Conservation (phyloP, 2,888 invertebrate genomes). For the Brenthis hecate region DNA sequence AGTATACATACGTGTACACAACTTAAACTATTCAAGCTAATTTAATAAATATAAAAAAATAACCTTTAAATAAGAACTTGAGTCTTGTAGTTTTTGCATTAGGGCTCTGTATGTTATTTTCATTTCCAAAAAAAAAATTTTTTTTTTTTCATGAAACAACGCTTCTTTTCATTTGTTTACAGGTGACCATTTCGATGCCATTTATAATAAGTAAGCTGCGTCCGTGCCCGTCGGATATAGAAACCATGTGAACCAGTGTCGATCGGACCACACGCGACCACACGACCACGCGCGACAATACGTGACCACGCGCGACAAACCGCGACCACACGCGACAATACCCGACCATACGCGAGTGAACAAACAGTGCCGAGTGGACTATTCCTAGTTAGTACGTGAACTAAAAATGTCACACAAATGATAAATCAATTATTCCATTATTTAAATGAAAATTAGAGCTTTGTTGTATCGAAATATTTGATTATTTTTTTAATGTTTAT, state of each 20-base stretch:
- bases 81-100: too few relatives aligned
- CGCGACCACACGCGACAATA: neutral
- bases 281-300: conserved; percentile 1
- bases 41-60: too few relatives aligned
- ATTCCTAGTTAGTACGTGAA: conserved; percentile 59
- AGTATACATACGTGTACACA: too few relatives aligned
- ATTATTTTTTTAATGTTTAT: conserved; percentile 75
- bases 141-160: neutral
- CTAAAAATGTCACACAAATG: conserved; percentile 53
- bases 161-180: conserved; percentile 45
- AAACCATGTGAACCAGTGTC: conserved; percentile 67
- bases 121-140: too few relatives aligned
- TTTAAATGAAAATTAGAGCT: conserved; percentile 67
- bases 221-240: conserved; percentile 67
- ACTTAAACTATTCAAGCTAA: too few relatives aligned
- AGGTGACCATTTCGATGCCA: conserved; percentile 80
- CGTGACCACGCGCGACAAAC: neutral
- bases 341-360: conserved; percentile 44
- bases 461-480: conserved; percentile 77
- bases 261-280: conserved; percentile 39
- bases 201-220: conserved; percentile 78
- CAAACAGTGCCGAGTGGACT: conserved; percentile 47
- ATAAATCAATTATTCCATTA: conserved; percentile 80
- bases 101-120: too few relatives aligned
- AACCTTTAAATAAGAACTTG: too few relatives aligned